A percentile compares a stretch with the other conserved stretches of the same genome.
Evolutionary conservation across 2,113 vertebrate species (phyloP).

Genomic region (Irena cyanogastra): DNA sequence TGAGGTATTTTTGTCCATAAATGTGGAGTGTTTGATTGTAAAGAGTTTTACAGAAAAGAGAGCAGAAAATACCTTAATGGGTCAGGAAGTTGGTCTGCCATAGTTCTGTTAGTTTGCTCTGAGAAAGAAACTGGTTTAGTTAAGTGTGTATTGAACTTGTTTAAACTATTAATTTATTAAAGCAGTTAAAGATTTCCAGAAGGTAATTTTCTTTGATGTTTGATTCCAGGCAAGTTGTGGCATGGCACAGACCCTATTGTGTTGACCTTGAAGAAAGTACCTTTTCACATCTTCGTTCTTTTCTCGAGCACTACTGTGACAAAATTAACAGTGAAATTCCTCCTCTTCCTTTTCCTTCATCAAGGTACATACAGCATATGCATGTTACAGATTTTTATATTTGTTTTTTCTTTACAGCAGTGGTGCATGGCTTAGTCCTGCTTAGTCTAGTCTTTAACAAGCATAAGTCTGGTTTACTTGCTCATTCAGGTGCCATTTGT

Average conservation of each 20-base stretch:
- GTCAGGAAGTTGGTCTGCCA: neutral
- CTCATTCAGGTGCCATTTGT: neutral
- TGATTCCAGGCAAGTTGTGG: conserved; percentile 87
- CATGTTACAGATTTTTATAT: neutral
- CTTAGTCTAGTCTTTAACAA: neutral
- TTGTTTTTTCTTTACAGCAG: neutral
- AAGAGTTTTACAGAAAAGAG: neutral
- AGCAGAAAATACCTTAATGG: neutral
- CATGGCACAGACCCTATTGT: conserved; percentile 96
- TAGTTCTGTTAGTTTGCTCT: neutral
- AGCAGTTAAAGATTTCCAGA: neutral
- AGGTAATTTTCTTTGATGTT: neutral
- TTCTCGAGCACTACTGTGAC: conserved; percentile 94
- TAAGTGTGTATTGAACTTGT: neutral
- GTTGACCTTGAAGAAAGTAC: conserved; percentile 98
- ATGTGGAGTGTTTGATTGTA: neutral
- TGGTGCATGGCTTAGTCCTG: neutral
- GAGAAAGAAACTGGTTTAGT: neutral
- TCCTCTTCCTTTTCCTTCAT: conserved; percentile 89
- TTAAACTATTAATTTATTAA: neutral
- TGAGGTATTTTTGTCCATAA: neutral
- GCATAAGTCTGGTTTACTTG: neutral
- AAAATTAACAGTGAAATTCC: conserved; percentile 89
- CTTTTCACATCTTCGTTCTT: conserved; percentile 91
- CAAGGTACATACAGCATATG: conserved; percentile 76